Percentiles rank a stretch among this genome's conserved stretches.
Conservation (phyloP, 2,113 vertebrate species). For the Poecile atricapillus region DNA sequence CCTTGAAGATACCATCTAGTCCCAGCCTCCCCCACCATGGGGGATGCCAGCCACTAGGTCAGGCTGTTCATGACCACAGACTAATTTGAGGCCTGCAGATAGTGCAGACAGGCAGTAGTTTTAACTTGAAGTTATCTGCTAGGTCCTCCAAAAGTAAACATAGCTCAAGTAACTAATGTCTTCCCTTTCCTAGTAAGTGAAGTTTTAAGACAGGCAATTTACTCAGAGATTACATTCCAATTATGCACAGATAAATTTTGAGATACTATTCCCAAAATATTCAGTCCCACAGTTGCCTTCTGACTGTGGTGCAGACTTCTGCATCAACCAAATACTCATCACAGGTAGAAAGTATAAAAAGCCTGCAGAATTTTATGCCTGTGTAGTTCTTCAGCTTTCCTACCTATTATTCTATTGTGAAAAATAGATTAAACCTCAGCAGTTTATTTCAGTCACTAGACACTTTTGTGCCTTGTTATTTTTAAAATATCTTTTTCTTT, state of each 20-base stretch:
- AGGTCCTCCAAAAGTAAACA: neutral
- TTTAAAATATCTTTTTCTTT: neutral
- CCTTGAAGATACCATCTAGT: neutral
- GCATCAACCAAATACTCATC: neutral
- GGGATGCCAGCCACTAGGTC: neutral
- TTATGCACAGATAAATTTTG: neutral
- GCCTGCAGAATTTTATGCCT: neutral
- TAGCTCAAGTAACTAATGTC: neutral
- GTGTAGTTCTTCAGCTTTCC: neutral
- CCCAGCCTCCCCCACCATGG: neutral
- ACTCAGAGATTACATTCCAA: neutral
- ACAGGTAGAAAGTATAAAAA: neutral
- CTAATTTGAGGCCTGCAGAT: neutral
- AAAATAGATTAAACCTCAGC: neutral
- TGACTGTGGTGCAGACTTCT: neutral
- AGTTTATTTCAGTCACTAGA: neutral
- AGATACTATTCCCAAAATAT: neutral
- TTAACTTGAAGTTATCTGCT: neutral
- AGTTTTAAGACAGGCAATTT: neutral
- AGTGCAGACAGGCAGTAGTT: neutral
- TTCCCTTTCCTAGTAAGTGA: neutral
- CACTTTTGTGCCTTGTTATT: neutral
- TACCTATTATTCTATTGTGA: neutral
- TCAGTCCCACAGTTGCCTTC: neutral
- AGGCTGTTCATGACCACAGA: neutral